These are phyloP conservation scores for Meda fulgida DNA, from an alignment of 2,797 vertebrate genomes.

Conservation along the genomic window DNA sequence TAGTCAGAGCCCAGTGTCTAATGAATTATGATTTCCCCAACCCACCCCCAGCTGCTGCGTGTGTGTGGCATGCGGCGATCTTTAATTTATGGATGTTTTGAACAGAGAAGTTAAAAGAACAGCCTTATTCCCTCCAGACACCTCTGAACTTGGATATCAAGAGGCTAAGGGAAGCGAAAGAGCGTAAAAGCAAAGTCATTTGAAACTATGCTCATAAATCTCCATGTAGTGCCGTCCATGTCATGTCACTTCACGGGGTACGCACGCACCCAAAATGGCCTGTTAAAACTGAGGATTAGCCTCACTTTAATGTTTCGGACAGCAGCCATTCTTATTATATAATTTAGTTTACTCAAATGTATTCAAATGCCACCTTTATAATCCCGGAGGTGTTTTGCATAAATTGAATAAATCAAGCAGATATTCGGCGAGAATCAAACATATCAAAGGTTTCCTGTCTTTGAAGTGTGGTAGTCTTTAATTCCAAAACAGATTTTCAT, in stretches of 20 bases:
- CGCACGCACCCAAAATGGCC: slow-evolving; percentile 72
- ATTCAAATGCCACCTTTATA: slow-evolving; percentile 87
- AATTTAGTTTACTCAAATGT: slow-evolving; percentile 84
- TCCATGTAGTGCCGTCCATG: background rate
- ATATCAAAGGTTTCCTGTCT: slow-evolving; percentile 87
- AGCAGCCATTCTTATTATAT: slow-evolving; percentile 80
- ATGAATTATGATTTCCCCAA: slow-evolving; percentile 53
- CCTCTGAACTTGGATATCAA: slow-evolving; percentile 61
- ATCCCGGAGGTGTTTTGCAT: slow-evolving; percentile 85
- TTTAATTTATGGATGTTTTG: slow-evolving; percentile 69
- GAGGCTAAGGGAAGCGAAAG: slow-evolving; percentile 64
- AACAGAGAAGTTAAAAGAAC: slow-evolving; percentile 68
- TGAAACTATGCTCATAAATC: slow-evolving; percentile 64
- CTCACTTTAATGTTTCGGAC: slow-evolving; percentile 76
- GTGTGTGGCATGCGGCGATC: slow-evolving; percentile 62
- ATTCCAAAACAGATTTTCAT: slow-evolving; percentile 87
- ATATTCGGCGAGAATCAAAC: slow-evolving; percentile 82
- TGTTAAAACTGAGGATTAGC: slow-evolving; percentile 75
- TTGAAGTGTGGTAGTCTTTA: slow-evolving; percentile 85
- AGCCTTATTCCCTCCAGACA: slow-evolving; percentile 63
- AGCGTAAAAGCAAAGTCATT: slow-evolving; percentile 50
- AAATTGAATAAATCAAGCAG: slow-evolving; percentile 84
- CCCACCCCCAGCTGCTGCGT: slow-evolving; percentile 31
- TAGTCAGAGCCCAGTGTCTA: slow-evolving; percentile 48
- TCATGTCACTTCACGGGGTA: slow-evolving; percentile 66